phyloP scores from a whole-genome alignment of 2,113 vertebrate genomes.

The Scartelaos histophorus region DNA sequence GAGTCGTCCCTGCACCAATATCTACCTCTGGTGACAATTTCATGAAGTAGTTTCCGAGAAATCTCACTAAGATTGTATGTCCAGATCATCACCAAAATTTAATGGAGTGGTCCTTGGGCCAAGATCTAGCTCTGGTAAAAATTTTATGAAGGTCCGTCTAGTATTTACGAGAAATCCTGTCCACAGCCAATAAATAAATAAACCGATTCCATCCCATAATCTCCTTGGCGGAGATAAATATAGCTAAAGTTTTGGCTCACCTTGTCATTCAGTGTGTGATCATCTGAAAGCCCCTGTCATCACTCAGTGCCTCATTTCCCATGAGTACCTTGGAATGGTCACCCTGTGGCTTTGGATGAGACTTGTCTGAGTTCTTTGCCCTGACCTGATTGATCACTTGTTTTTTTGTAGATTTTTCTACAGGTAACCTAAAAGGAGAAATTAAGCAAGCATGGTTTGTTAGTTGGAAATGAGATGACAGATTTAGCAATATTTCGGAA shows the following conservation, averaged over 20 bases:
- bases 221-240: no score
- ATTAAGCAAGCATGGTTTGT: not conserved
- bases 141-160: no score
- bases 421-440: not conserved
- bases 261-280: slow-evolving; percentile 10
- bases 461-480: not conserved
- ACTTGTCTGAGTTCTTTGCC: slow-evolving; percentile 2
- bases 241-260: not conserved
- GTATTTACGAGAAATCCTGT: no score
- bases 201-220: no score
- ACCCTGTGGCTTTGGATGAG: not conserved
- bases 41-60: no score
- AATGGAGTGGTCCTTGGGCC: no score
- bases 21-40: no score
- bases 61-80: no score
- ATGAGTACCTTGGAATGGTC: slow-evolving; percentile 3
- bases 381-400: slow-evolving; percentile 38
- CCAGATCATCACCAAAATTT: no score
- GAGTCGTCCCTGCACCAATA: no score
- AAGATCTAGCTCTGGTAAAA: no score
- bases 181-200: no score
- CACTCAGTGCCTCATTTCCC: slow-evolving; percentile 14
- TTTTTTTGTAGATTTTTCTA: not conserved
- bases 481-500: not conserved
- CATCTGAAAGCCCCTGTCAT: slow-evolving; percentile 4